Evolutionary conservation across 2,113 vertebrate genomes (phyloP).

Genomic region (Helogale parvula): DNA sequence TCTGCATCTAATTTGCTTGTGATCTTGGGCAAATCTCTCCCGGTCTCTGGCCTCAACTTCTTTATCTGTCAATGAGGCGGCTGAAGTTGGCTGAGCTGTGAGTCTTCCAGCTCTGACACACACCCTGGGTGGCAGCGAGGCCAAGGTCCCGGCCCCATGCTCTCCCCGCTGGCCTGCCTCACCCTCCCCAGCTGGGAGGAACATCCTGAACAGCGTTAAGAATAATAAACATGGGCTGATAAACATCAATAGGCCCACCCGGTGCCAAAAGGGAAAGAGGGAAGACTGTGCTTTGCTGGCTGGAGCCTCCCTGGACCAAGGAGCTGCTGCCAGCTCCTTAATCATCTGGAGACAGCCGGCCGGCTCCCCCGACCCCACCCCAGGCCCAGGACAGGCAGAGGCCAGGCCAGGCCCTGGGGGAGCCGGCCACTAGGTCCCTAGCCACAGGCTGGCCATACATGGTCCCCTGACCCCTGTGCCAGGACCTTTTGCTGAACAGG

Average conservation of each 20-base stretch:
- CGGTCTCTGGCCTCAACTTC: slow-evolving; percentile 34
- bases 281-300: slow-evolving; percentile 64
- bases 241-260: slow-evolving; percentile 76
- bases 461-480: not conserved
- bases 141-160: slow-evolving; percentile 60
- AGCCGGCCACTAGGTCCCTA: not conserved
- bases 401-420: slow-evolving; percentile 49
- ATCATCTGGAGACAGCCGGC: slow-evolving; percentile 80
- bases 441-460: not conserved
- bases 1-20: not conserved
- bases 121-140: slow-evolving; percentile 62
- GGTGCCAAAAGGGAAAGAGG: slow-evolving; percentile 77
- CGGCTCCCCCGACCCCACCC: slow-evolving; percentile 62
- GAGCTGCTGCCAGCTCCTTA: slow-evolving; percentile 72
- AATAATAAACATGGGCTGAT: slow-evolving; percentile 80
- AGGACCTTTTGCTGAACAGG: not conserved
- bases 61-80: slow-evolving; percentile 29
- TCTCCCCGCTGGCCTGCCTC: slow-evolving; percentile 68
- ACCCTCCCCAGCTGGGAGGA: slow-evolving; percentile 65
- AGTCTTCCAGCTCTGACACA: slow-evolving; percentile 53
- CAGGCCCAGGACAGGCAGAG: slow-evolving; percentile 61
- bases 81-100: not conserved
- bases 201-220: slow-evolving; percentile 81
- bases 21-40: slow-evolving; percentile 30
- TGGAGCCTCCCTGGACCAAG: slow-evolving; percentile 50